Evolutionary conservation across 92 coral and sea anemone genomes (phyloP), one percentile per base, ranked within the genome.

Genomic region (Nematostella vectensis): DNA sequence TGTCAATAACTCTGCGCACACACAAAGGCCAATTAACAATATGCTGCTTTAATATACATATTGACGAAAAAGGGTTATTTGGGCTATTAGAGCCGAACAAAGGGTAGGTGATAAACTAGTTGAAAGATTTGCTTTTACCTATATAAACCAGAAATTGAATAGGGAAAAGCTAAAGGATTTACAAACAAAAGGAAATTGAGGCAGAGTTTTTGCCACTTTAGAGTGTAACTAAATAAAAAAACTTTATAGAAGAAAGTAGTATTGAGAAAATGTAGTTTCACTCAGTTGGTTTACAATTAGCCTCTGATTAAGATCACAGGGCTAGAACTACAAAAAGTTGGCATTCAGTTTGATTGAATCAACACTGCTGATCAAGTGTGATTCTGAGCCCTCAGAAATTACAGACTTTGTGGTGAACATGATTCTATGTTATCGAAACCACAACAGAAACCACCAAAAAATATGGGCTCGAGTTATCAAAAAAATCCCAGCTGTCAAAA

Each of bases 401-500:
- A 66, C 43, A 55, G 72, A 66, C 72, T 37, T 42, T 43, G 72
- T 54, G 72, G 72, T 43, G n/a, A n/a, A 49, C 54, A 55, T 66
- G 31, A 66, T 54, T 66, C 72, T 54, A 55, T 66, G 6, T 66
- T 54, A 54, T 59, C 63, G 54, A 11, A 22, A 56, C 72, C 72
- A 48, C 72, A 66, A 19, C 40, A 49, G 57, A 66, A n/a, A n/a
- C n/a, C n/a, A n/a, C n/a, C n/a, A n/a, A n/a, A 66, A 45, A 10
- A 45, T 6, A 11, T 45, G 17, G 12, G 51, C 12, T 33, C 21
- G 4, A 45, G 23, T 45, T 8, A 33, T 45, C 11, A 11, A 11
- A 10, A 45, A 22, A 17, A 45, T 9, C 4, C 51, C 51, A 45
- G 51, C 51, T 45, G 51, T 19, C 42, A 15, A 36, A 8, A n/a